A percentile compares a stretch with the other conserved stretches of the same genome.
phyloP scores from a whole-genome alignment of 2,113 vertebrate species.

The Crotalus tigris region DNA sequence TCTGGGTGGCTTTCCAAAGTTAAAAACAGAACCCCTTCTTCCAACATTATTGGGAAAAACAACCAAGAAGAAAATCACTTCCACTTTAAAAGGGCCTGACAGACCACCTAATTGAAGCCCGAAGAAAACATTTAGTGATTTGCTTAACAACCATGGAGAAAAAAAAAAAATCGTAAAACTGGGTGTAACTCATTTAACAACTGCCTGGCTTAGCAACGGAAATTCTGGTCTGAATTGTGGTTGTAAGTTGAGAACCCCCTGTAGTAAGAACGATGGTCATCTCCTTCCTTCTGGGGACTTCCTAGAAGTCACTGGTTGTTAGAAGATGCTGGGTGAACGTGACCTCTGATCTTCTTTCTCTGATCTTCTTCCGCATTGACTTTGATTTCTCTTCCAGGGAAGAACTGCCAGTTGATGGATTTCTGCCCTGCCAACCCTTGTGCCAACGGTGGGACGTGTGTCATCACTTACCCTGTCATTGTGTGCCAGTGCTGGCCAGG shows the following conservation, averaged over 20 bases:
- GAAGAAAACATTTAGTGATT: too few relatives aligned
- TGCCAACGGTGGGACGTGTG: slow-evolving; percentile 57
- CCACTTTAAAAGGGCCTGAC: too few relatives aligned
- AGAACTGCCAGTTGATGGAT: slow-evolving; percentile 58
- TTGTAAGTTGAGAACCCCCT: too few relatives aligned
- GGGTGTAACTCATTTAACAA: too few relatives aligned
- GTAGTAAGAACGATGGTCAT: neutral
- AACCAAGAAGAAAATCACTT: too few relatives aligned
- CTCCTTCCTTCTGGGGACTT: neutral
- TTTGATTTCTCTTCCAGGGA: slow-evolving; percentile 41
- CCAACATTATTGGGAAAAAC: neutral
- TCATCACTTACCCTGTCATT: slow-evolving; percentile 63
- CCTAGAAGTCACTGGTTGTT: neutral
- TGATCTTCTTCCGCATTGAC: neutral
- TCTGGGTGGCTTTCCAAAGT: neutral
- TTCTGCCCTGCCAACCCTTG: slow-evolving; percentile 67
- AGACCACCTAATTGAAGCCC: too few relatives aligned
- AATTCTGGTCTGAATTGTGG: too few relatives aligned
- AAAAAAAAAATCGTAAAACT: too few relatives aligned
- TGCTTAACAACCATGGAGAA: too few relatives aligned
- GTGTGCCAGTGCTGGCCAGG: slow-evolving; percentile 60
- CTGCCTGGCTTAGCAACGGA: too few relatives aligned
- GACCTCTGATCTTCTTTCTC: neutral
- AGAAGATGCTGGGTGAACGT: neutral
- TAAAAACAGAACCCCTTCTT: neutral